Conservation (phyloP, 2,113 vertebrate genomes). For the Eidolon helvum region DNA sequence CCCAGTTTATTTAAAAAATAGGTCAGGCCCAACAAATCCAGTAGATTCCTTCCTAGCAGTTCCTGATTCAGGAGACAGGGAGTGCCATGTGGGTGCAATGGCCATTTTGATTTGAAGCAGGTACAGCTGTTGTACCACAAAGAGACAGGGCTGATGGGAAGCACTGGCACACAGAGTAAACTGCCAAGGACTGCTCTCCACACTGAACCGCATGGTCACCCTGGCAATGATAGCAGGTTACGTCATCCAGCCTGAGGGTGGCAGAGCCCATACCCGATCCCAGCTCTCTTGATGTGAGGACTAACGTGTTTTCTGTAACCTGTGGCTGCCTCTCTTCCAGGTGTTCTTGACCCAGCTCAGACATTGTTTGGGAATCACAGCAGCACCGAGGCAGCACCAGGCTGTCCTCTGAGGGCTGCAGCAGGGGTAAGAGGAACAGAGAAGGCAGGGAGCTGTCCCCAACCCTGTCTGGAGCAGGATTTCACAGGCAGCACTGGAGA, state of each 20-base stretch:
- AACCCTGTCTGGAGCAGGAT: too few species aligned
- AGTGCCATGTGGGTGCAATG: background rate
- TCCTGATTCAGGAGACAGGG: slow-evolving; percentile 2
- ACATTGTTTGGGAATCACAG: background rate
- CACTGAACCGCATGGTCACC: fast-evolving
- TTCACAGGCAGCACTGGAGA: fast-evolving
- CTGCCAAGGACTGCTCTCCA: background rate
- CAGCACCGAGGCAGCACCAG: background rate
- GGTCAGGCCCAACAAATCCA: slow-evolving; percentile 64
- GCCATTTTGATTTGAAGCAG: background rate
- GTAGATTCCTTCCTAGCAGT: slow-evolving; percentile 2
- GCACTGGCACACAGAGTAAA: fast-evolving
- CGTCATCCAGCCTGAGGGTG: background rate
- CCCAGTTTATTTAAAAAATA: slow-evolving; percentile 72
- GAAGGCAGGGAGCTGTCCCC: background rate
- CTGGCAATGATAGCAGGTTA: background rate
- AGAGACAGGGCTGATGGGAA: background rate
- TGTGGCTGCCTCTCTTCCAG: background rate
- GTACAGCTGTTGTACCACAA: background rate
- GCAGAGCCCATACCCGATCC: background rate
- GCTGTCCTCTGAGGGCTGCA: background rate
- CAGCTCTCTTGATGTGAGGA: background rate
- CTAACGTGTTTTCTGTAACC: background rate
- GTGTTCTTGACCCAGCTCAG: background rate
- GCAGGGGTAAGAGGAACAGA: too few species aligned